Conservation (phyloP, 2,888 invertebrate species). For the Trichacis sp. region DNA sequence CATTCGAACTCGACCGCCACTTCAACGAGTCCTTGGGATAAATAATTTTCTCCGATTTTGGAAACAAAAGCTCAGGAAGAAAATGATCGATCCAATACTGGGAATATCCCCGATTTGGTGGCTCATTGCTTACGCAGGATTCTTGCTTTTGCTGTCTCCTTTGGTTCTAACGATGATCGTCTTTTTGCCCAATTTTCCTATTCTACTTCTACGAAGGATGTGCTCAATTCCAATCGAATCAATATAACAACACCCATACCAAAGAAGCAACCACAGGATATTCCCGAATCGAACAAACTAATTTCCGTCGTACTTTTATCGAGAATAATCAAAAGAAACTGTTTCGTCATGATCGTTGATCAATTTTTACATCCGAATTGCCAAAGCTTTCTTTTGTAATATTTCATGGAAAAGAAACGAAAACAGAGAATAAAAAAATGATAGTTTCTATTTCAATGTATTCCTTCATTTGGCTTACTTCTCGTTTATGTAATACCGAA, state of each 20-base stretch:
- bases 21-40: conserved; percentile 12
- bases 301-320: background rate
- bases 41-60: conserved; percentile 4
- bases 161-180: conserved; percentile 76
- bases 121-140: conserved; percentile 75
- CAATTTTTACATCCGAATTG: background rate
- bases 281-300: background rate
- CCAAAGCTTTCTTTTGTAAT: background rate
- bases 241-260: conserved; percentile 53
- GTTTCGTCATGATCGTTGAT: background rate
- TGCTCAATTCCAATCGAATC: conserved; percentile 78
- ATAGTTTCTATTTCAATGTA: too few species aligned
- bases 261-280: too few species aligned
- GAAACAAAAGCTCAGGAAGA: background rate
- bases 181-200: conserved; percentile 78
- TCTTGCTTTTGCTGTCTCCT: conserved; percentile 77
- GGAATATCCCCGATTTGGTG: conserved; percentile 72
- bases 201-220: conserved; percentile 76
- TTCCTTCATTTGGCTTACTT: too few species aligned
- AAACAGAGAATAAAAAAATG: too few species aligned
- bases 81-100: conserved; percentile 56
- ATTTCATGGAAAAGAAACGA: background rate
- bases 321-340: conserved; percentile 3
- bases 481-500: too few species aligned
- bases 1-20: background rate